These are phyloP conservation scores for Nyctereutes procyonoides DNA, from an alignment of 2,113 vertebrate species.

Conservation along the genomic window DNA sequence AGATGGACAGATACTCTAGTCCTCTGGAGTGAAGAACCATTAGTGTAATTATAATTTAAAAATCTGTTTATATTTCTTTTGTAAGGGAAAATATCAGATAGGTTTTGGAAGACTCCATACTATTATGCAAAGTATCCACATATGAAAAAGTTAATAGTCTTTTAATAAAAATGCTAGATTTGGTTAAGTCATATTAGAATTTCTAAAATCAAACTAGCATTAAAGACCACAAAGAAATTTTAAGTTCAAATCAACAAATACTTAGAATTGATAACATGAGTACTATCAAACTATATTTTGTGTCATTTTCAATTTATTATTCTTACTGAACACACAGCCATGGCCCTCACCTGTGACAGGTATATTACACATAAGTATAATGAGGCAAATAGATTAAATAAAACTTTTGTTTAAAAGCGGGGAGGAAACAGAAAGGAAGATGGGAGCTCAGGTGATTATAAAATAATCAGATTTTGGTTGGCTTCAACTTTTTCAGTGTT, in stretches of 20 bases:
- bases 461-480: neutral
- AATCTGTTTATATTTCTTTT: slow-evolving; percentile 5
- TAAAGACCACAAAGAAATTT: neutral
- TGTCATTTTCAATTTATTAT: neutral
- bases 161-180: neutral
- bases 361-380: neutral
- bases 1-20: neutral
- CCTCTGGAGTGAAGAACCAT: neutral
- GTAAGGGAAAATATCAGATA: neutral
- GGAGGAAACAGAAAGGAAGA: neutral
- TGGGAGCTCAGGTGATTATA: neutral
- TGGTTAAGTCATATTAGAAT: neutral
- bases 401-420: neutral
- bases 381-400: neutral
- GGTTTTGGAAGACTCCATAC: neutral
- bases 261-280: neutral
- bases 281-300: slow-evolving; percentile 28
- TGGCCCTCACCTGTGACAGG: neutral
- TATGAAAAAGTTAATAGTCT: neutral
- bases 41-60: neutral
- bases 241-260: neutral
- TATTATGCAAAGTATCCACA: neutral
- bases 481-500: neutral
- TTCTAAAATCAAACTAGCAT: neutral
- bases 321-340: neutral